These are phyloP conservation scores for Phortica variegata DNA, from an alignment of 1,140 invertebrate species.

Conservation along the genomic window DNA sequence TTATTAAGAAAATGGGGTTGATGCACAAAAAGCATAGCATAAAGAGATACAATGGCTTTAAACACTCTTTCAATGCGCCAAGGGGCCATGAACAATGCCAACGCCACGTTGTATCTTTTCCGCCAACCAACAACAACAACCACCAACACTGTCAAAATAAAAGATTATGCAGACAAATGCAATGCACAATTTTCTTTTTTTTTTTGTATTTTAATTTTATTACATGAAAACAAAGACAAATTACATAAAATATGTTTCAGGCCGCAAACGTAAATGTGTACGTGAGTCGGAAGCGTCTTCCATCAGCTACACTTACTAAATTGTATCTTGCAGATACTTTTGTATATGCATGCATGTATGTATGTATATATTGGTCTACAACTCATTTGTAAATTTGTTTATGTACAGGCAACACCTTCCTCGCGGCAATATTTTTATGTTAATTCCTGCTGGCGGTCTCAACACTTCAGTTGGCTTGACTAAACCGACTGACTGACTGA, in stretches of 20 bases:
- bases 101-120: slow-evolving; percentile 26
- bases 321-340: not conserved
- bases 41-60: slow-evolving; percentile 19
- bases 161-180: slow-evolving; percentile 17
- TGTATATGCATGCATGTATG: no score
- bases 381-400: no score
- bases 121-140: not conserved
- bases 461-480: no score
- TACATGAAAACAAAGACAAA: slow-evolving; percentile 54
- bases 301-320: no score
- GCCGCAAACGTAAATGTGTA: no score
- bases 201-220: slow-evolving; percentile 43
- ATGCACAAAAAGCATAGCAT: slow-evolving; percentile 17
- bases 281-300: no score
- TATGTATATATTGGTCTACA: no score
- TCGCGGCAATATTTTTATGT: no score
- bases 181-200: slow-evolving; percentile 38
- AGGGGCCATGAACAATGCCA: slow-evolving; percentile 8
- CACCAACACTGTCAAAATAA: no score
- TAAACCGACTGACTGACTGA: no score
- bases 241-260: slow-evolving; percentile 48
- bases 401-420: no score
- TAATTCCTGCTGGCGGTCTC: no score
- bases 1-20: slow-evolving; percentile 30
- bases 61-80: slow-evolving; percentile 15